Conservation (phyloP, 1,140 invertebrate genomes). For the Steinernema feltiae region DNA sequence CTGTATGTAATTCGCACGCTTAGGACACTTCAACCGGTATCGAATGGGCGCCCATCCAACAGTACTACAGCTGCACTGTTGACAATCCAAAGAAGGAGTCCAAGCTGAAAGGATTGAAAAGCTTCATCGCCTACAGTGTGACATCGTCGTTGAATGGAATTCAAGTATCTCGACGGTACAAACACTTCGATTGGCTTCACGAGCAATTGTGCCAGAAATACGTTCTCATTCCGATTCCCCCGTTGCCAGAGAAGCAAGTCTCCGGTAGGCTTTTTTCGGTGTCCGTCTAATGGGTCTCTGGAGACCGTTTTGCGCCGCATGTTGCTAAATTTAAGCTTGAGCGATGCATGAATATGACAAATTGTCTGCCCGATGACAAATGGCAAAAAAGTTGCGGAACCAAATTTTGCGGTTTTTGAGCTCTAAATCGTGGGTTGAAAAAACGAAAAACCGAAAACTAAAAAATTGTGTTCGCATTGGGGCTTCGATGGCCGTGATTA, state of each 20-base stretch:
- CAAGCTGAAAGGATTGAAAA: slow-evolving; percentile 92
- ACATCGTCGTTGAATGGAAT: slow-evolving; percentile 86
- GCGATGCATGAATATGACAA: too few species aligned
- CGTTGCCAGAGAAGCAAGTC: slow-evolving; percentile 92
- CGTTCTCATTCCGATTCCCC: slow-evolving; percentile 84
- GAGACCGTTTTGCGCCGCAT: too few species aligned
- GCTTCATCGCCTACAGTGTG: slow-evolving; percentile 89
- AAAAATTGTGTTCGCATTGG: not conserved
- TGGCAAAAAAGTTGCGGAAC: too few species aligned
- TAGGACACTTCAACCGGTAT: slow-evolving; percentile 67
- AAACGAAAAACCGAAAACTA: too few species aligned
- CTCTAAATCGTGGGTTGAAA: too few species aligned
- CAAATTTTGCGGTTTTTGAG: too few species aligned
- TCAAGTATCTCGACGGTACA: slow-evolving; percentile 89
- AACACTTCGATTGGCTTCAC: slow-evolving; percentile 98
- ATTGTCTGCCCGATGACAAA: too few species aligned
- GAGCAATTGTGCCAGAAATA: slow-evolving; percentile 87
- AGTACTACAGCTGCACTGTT: slow-evolving; percentile 75
- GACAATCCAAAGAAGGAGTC: slow-evolving; percentile 91
- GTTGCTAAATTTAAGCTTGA: too few species aligned
- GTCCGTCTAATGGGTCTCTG: too few species aligned
- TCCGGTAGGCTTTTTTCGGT: slow-evolving; percentile 65
- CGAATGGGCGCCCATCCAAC: slow-evolving; percentile 69
- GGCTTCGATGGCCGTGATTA: too few species aligned
- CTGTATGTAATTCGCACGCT: slow-evolving; percentile 23